A percentile compares a stretch with the other conserved stretches of the same genome.
Conservation (phyloP, 2,888 invertebrate genomes). For the Apantesis nais region DNA sequence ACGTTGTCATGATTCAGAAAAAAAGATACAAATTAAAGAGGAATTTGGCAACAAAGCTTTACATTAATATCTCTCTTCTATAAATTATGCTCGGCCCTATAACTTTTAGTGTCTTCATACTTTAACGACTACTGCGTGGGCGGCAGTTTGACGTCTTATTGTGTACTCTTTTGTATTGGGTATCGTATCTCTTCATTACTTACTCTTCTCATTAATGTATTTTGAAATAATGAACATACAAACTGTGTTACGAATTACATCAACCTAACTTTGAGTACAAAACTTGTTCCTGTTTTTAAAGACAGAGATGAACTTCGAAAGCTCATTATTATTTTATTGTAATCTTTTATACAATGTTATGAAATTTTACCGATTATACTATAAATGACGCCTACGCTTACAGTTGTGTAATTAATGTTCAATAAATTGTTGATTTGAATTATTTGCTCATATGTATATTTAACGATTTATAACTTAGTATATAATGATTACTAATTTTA, state of each 20-base stretch:
- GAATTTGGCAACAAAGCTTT: slow-evolving; percentile 31
- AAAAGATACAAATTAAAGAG: slow-evolving; percentile 18
- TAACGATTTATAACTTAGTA: slow-evolving; percentile 51
- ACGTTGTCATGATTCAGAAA: not conserved
- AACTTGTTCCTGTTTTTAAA: slow-evolving; percentile 50
- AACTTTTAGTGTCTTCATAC: slow-evolving; percentile 53
- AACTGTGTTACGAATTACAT: slow-evolving; percentile 42
- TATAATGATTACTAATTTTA: slow-evolving; percentile 52
- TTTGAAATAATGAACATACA: slow-evolving; percentile 54
- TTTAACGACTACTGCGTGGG: slow-evolving; percentile 56
- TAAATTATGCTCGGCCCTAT: slow-evolving; percentile 40
- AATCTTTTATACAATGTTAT: slow-evolving; percentile 53
- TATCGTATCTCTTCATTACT: slow-evolving; percentile 62
- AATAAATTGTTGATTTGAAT: slow-evolving; percentile 54
- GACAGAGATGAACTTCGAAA: slow-evolving; percentile 41
- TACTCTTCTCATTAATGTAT: slow-evolving; percentile 56
- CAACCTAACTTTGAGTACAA: slow-evolving; percentile 12
- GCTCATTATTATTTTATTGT: slow-evolving; percentile 49
- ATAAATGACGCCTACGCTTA: slow-evolving; percentile 51
- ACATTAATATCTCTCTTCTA: slow-evolving; percentile 39
- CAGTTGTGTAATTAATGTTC: slow-evolving; percentile 55
- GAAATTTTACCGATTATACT: slow-evolving; percentile 58
- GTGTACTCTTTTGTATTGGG: slow-evolving; percentile 64
- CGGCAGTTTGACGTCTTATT: slow-evolving; percentile 61
- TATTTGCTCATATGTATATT: slow-evolving; percentile 47